phyloP scores from a whole-genome alignment of 2,888 invertebrate species.

The Bimastos eiseni region DNA sequence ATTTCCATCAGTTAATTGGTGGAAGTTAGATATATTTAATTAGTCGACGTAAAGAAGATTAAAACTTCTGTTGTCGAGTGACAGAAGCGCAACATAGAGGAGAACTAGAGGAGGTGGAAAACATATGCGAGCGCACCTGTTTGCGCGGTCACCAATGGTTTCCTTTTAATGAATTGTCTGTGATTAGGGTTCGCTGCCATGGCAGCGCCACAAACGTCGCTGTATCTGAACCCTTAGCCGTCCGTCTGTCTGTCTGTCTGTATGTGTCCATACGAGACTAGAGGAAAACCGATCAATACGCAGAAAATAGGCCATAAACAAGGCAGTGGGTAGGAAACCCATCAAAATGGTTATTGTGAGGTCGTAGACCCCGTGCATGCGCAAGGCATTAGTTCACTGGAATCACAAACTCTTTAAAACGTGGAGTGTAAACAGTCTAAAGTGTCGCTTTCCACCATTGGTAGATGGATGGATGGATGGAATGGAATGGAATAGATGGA shows the following conservation, averaged over 20 bases:
- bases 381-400: not conserved
- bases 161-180: not conserved
- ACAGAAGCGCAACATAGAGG: not conserved
- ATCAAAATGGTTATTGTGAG: not conserved
- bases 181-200: not conserved
- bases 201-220: not conserved
- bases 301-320: not conserved
- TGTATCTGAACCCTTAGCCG: not conserved
- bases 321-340: too few species aligned
- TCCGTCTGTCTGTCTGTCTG: not conserved
- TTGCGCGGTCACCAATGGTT: not conserved
- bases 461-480: not conserved
- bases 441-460: not conserved
- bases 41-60: not conserved
- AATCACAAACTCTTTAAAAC: not conserved
- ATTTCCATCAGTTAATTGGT: not conserved
- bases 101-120: not conserved
- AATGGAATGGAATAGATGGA: not conserved
- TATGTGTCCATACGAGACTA: not conserved
- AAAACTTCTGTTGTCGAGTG: not conserved
- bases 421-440: not conserved
- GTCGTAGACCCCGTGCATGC: not conserved
- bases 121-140: not conserved
- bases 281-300: not conserved
- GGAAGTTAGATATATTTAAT: too few species aligned